Base-by-base conservation (phyloP, 2,888 invertebrate genomes). In the Lochmaea capreae region DNA sequence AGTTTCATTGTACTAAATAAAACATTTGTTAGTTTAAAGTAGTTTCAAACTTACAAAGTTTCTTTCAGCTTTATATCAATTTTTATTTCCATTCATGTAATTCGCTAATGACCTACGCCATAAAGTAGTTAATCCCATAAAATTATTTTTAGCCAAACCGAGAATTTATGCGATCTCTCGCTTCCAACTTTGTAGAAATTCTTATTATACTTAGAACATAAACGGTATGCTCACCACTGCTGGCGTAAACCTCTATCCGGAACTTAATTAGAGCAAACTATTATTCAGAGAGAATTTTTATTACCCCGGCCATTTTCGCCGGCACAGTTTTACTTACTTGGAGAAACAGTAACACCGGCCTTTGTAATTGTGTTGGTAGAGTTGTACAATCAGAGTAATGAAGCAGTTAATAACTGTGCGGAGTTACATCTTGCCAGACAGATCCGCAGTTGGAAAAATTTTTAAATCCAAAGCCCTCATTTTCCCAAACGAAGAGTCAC, bases 321-420 rank as follows among this genome's bases (percentile, higher is more conserved):
- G 71, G 68, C 71, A 73, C 71, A 73, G 68, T 77, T 72, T 71
- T 62, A 69, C 72, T 72, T 58, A 71, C 71, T 72, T 67, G 33
- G 33, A 58, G 68, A 74, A 54, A 68, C 67, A 74, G 69, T 72
- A 76, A 76, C 76, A 75, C 74, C 75, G 71, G 78, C 74, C 77
- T 75, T 72, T 76, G 75, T 78, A 79, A 80, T 80, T 78, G 78
- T 80, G 70, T 75, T 74, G 78, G 73, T 78, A 74, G 77, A 78
- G 74, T 67, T 69, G 78, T 75, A 77, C 78, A 79, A 78, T 79
- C 78, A 78, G 77, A 78, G 78, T 81, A 81, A 81, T 81, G 80
- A 78, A 81, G 77, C 80, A 79, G 80, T 81, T 81, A 78, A 81
- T 81, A 81, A 81, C 78, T 76, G 74, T 77, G 77, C 78, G 76